A percentile compares a stretch with the other conserved stretches of the same genome.
Evolutionary conservation across 2,888 invertebrate genomes (phyloP).

Genomic region (Amphipyra berbera): DNA sequence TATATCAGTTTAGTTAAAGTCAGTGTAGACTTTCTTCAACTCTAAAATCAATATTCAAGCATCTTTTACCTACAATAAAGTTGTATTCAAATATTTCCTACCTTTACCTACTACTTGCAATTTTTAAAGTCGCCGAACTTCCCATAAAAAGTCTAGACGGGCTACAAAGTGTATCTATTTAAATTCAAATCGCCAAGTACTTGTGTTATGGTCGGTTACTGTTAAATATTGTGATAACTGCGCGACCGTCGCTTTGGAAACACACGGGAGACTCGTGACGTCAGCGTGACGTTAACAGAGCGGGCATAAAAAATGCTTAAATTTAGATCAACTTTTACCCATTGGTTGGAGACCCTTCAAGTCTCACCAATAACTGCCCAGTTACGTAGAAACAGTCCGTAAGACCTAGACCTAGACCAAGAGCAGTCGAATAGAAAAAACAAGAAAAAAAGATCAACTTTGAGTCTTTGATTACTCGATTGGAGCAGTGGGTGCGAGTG

Average conservation of each 20-base stretch:
- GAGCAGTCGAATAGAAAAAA: no score
- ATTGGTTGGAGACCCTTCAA: no score
- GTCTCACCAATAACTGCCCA: no score
- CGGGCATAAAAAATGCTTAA: no score
- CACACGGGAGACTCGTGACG: constrained; percentile 12
- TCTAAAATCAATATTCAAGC: background rate
- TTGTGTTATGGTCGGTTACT: constrained; percentile 46
- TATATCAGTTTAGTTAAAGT: no score
- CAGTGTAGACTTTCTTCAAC: no score
- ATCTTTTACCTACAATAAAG: background rate
- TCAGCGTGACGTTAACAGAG: background rate
- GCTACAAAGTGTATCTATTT: constrained; percentile 44
- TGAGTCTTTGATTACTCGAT: no score
- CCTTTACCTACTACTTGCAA: constrained; percentile 1
- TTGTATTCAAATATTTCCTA: background rate
- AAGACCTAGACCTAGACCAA: no score
- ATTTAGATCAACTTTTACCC: no score
- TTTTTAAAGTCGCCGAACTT: constrained; percentile 13
- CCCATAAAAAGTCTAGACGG: constrained; percentile 38
- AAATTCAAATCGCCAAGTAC: constrained; percentile 59
- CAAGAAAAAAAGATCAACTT: no score
- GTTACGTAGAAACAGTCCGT: no score
- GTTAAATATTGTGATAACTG: constrained; percentile 57
- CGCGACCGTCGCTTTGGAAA: constrained; percentile 28
- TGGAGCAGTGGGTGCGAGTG: no score